A percentile compares a stretch with the other conserved stretches of the same genome.
These are phyloP conservation scores for Sphenodon punctatus DNA, from an alignment of 2,797 vertebrate species.

Conservation along the genomic window DNA sequence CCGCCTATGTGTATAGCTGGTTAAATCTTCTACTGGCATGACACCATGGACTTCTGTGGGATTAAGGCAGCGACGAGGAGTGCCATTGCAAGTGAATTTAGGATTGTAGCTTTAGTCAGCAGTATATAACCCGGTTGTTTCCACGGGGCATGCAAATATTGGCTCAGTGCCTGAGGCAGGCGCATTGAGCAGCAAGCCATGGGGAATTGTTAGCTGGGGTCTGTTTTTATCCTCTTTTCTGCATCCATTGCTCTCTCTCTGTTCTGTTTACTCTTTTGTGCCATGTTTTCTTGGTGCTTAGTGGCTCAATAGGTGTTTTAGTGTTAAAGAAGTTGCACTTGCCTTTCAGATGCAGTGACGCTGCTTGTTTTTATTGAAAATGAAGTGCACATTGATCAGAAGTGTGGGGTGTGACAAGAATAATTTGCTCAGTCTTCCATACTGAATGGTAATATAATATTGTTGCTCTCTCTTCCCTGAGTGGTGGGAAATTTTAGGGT, in stretches of 20 bases:
- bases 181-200: not conserved
- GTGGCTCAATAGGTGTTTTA: not conserved
- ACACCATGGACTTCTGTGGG: not conserved
- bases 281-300: not conserved
- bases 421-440: not conserved
- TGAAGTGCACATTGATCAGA: not conserved
- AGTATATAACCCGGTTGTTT: not conserved
- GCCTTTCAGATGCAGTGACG: not conserved
- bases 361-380: not conserved
- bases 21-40: not conserved
- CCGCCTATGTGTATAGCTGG: not conserved
- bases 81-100: not conserved
- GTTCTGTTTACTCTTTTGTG: not conserved
- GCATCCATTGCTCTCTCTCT: not conserved
- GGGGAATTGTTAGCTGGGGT: not conserved
- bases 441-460: not conserved
- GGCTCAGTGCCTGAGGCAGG: not conserved
- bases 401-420: not conserved
- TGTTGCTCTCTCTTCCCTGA: no score
- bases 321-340: not conserved
- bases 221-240: not conserved
- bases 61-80: not conserved
- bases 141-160: not conserved
- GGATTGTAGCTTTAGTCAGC: not conserved
- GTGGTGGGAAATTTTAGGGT: no score